phyloP scores from a whole-genome alignment of 2,888 invertebrate genomes.

The Punctoribates punctum region DNA sequence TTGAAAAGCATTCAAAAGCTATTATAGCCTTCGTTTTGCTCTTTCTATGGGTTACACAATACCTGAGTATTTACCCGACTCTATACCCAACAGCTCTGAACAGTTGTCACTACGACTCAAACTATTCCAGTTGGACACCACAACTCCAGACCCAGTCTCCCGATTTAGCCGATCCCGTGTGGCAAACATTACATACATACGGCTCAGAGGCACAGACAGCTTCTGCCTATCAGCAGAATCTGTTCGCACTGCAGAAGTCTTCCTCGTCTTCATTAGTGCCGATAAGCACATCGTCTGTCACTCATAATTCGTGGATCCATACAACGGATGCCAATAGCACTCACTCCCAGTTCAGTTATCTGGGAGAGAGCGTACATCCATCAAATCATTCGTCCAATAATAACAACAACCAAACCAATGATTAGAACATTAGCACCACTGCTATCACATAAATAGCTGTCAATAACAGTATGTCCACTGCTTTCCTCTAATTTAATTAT shows the following conservation, averaged over 20 bases:
- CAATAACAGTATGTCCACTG: too few species aligned
- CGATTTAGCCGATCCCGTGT: too few species aligned
- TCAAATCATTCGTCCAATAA: background rate
- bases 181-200: too few species aligned
- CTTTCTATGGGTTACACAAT: background rate
- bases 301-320: constrained; percentile 5
- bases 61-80: background rate
- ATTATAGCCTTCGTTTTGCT: constrained; percentile 10
- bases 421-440: background rate
- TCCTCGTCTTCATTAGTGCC: constrained; percentile 1
- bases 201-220: background rate
- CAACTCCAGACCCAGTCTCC: background rate
- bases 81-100: background rate
- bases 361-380: background rate
- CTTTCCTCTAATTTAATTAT: too few species aligned
- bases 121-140: constrained; percentile 21
- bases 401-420: background rate
- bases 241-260: constrained; percentile 8
- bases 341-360: constrained; percentile 6
- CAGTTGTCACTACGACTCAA: background rate
- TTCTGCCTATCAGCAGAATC: background rate
- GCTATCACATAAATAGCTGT: too few species aligned
- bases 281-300: background rate
- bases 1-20: background rate
- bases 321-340: background rate